Conservation (phyloP, 2,797 vertebrate species). For the Sarcophilus harrisii region DNA sequence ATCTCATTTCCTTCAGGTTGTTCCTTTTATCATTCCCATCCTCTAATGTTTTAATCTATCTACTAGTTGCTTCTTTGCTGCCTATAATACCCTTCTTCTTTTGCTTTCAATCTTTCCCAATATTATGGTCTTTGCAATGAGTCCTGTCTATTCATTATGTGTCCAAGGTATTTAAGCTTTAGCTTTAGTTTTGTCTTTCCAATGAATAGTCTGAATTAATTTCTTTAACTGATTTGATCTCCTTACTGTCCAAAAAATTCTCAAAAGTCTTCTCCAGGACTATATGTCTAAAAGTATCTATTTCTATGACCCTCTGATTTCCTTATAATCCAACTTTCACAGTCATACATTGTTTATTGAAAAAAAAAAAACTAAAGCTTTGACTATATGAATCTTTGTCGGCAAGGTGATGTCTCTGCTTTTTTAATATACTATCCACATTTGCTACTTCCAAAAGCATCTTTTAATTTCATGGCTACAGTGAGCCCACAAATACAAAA, state of each 20-base stretch:
- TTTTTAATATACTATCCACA: background rate
- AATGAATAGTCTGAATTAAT: background rate
- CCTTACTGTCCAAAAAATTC: background rate
- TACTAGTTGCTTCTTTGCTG: background rate
- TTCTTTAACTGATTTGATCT: background rate
- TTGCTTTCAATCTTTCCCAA: background rate
- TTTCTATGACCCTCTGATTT: background rate
- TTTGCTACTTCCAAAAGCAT: background rate
- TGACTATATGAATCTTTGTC: background rate
- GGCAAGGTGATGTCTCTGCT: background rate
- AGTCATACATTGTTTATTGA: background rate
- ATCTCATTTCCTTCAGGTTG: background rate
- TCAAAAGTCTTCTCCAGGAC: background rate
- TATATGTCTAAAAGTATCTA: background rate
- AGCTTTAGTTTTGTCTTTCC: background rate
- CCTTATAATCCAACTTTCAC: background rate
- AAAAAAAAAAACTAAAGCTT: background rate
- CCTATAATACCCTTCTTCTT: background rate
- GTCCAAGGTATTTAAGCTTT: background rate
- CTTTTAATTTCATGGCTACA: background rate
- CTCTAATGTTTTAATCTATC: background rate
- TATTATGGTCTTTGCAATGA: background rate
- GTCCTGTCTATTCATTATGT: background rate
- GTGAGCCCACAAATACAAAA: background rate
- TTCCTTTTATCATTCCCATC: background rate